Percentiles rank a stretch among this genome's conserved stretches.
Evolutionary conservation across 2,797 vertebrate genomes (phyloP).

Genomic region (Orestias chungarensis): DNA sequence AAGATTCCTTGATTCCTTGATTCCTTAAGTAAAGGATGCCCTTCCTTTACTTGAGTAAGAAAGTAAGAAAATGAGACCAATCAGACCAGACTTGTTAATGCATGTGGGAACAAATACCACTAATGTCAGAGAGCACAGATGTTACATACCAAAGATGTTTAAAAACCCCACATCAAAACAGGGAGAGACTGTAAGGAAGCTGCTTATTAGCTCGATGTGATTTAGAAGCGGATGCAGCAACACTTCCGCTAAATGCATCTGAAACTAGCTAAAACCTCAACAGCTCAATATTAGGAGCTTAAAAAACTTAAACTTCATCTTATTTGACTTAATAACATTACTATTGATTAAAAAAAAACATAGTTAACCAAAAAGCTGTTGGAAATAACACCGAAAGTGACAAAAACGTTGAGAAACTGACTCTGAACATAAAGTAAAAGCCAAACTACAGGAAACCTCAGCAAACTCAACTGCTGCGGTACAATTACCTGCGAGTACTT

Average conservation of each 20-base stretch:
- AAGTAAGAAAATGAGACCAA: not conserved
- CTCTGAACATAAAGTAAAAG: conserved; percentile 23
- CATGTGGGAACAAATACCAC: conserved; percentile 52
- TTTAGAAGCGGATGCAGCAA: conserved; percentile 26
- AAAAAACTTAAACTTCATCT: not conserved
- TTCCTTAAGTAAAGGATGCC: not conserved
- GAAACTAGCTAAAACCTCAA: not conserved
- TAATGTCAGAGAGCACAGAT: conserved; percentile 58
- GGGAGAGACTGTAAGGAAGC: conserved; percentile 1
- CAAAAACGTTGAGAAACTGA: conserved; percentile 25
- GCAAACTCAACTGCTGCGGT: conserved; percentile 3
- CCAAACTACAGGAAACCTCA: conserved; percentile 32
- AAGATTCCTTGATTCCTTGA: no score
- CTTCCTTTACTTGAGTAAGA: not conserved
- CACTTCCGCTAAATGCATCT: conserved; percentile 41
- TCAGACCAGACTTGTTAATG: conserved; percentile 55
- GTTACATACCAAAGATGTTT: conserved; percentile 44
- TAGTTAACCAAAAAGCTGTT: no score
- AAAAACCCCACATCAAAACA: conserved; percentile 16
- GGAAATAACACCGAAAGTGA: not conserved
- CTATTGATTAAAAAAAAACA: not conserved
- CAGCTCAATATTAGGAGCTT: no score
- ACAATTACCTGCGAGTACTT: not conserved
- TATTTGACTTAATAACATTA: not conserved
- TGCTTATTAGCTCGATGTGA: conserved; percentile 26